Conservation (phyloP, 2,113 vertebrate genomes). For the Trematomus loennbergii region DNA sequence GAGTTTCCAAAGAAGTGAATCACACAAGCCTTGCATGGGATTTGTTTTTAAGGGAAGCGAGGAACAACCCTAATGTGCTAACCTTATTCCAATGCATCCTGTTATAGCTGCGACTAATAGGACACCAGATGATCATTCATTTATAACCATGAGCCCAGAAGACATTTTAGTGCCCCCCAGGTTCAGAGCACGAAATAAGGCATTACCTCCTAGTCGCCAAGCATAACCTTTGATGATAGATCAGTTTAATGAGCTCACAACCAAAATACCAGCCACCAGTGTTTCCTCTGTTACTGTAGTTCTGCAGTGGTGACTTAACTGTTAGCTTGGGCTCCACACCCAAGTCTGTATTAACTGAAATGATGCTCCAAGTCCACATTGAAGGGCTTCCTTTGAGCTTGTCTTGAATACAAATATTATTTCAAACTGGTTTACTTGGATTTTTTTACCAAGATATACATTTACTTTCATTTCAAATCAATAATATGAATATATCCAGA, state of each 20-base stretch:
- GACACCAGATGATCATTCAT: slow-evolving; percentile 57
- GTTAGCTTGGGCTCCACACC: slow-evolving; percentile 20
- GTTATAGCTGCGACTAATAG: slow-evolving; percentile 43
- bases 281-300: slow-evolving; percentile 11
- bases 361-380: slow-evolving; percentile 1
- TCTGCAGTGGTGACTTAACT: background rate
- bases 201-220: slow-evolving; percentile 17
- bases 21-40: slow-evolving; percentile 13
- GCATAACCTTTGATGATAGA: slow-evolving; percentile 11
- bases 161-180: slow-evolving; percentile 55
- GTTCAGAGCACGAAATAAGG: slow-evolving; percentile 37
- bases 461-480: background rate
- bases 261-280: slow-evolving; percentile 6
- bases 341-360: slow-evolving; percentile 3
- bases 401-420: background rate
- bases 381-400: background rate
- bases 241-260: background rate
- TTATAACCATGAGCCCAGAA: slow-evolving; percentile 26
- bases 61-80: slow-evolving; percentile 57
- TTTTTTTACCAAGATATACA: background rate
- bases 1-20: slow-evolving; percentile 59
- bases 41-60: slow-evolving; percentile 49
- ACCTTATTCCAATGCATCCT: slow-evolving; percentile 43
- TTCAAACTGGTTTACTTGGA: background rate
- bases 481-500: slow-evolving; percentile 11